Base-by-base conservation (phyloP, 2,113 vertebrate species). In the Edolisoma coerulescens region DNA sequence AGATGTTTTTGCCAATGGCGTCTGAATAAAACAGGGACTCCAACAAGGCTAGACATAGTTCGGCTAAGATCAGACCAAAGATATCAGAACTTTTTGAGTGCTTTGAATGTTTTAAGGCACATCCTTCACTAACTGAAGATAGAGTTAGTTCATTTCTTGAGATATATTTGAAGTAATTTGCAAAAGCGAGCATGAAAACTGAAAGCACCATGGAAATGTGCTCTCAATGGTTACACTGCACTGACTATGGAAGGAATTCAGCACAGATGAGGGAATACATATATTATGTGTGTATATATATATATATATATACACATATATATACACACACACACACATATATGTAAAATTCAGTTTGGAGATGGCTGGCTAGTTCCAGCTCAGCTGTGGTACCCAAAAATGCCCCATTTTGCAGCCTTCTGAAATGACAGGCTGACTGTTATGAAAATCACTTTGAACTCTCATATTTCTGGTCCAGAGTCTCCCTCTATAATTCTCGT, bases 31-130 rank as follows among this genome's bases (percentile, higher is more conserved):
- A 80, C 81, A 97, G 52, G 56, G 57, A 63, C 35, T 89, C 22
- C 60, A 90, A 59, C 60, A 90, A 88, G 33, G 53, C 65, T 87
- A 84, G 71, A 82, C 37, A 49, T 41, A 70, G 42, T 63, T 42
- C 89, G 73, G 74, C 68, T 64, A 92, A 90, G 70, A 90, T 92
- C 71, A 90, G 75, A 89, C 83, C 52, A 85, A 84, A 95, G 74
- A 50, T 45, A 90, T 28, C 42, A 70, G 75, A 90, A 90, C 79
- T 85, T 83, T 76, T 49, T n/a, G 60, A 81, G 90, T 74, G 44
- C 56, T 83, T 73, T 84, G 56, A 80, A 78, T 70, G 68, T 86
- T 95, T 95, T 50, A 75, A 93, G 54, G 71, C 63, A 70, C 50
- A 89, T 90, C 79, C 52, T 77, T 91, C 50, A 74, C 42, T 68